Base-by-base conservation (phyloP, 2,888 invertebrate species). In the Tenthredo amoena region DNA sequence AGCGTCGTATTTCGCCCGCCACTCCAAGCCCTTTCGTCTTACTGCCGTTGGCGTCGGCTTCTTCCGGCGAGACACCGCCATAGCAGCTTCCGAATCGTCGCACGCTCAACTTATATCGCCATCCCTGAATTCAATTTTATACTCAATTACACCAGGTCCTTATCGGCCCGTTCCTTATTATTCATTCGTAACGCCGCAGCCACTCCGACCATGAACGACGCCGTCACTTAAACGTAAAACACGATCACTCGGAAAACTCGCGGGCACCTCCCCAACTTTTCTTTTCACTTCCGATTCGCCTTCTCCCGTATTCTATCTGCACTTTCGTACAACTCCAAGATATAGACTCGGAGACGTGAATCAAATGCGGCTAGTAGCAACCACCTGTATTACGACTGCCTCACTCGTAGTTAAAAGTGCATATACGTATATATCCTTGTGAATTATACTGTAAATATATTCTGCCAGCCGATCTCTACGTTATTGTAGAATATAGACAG, bases 41-140 rank as follows among this genome's bases (percentile, higher is more conserved):
- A 43, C 47, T 82, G 79, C 82, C 81, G 62, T 77, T 12, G 68
- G 86, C 83, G 65, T 47, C 68, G 47, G 37, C 65, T 68, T 15
- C 65, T 47, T 79, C 77, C 77, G 34, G 15, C 85, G 50, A 43
- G 65, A 21, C 15, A 31, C 34, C 68, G 10, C 58, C 72, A 37
- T 76, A 26, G 37, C 68, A 77, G 62, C 58, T 85, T 85, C 82
- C 82, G 71, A 79, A 71, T 85, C 85, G 81, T 72, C 50, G 82
- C 79, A 82, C 86, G 68, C 31, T 85, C 86, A 82, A 88, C 87
- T 88, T 88, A 88, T 87, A 87, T 89, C 87, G 86, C 87, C 82
- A 86, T 62, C 86, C 85, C 87, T 87, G 87, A 88, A 88, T 86
- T 88, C 88, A 85, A 89, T 89, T 89, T 88, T 87, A 88, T 87